Evolutionary conservation across 2,113 vertebrate genomes (phyloP), one percentile per base, ranked within the genome.

Genomic region (Gobiocypris rarus): DNA sequence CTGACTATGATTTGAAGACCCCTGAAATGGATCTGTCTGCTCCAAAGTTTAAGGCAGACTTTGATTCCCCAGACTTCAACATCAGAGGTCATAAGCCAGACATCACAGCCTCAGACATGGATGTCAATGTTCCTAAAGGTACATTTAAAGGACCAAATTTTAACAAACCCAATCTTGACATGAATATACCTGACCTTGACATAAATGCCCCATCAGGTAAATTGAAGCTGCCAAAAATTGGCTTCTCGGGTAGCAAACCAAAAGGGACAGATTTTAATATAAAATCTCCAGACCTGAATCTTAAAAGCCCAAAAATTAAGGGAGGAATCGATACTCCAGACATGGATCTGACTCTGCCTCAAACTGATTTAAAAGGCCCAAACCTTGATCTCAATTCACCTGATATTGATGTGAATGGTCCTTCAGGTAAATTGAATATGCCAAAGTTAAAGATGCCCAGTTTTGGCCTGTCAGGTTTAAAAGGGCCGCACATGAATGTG

Each of bases 291-390:
- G 67, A 89, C 50, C 1, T 90, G 61, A 89, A 41, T 75, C 26
- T 84, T 1, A 90, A 91, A 86, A 80, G 73, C 5, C 89, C 93
- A 58, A 88, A 90, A n/a, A 15, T 93, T 2, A 92, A 92, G 58
- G 87, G 90, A 58, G 90, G 83, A 34, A 45, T 93, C 17, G n/a
- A 86, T 80, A 50, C 45, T 0, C 91, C 92, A 24, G 86, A 91
- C 2, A 0, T 91, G 67, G 73, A 91, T 70, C 59, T 91, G 17
- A 90, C 89, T 38, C 43, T 83, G 2, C 58, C 69, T 59, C 3
- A 48, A 82, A 9, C 45, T 58, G 76, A 58, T 79, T 10, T 48
- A 10, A 90, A 90, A n/a, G 19, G 77, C 19, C 92, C 91, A 5
- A 88, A 91, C 1, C 11, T 92, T 7, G 70, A 93, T 59, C 0